These are phyloP conservation scores for Pterobdella sp. DNA, from an alignment of 2,888 invertebrate species.

Conservation along the genomic window DNA sequence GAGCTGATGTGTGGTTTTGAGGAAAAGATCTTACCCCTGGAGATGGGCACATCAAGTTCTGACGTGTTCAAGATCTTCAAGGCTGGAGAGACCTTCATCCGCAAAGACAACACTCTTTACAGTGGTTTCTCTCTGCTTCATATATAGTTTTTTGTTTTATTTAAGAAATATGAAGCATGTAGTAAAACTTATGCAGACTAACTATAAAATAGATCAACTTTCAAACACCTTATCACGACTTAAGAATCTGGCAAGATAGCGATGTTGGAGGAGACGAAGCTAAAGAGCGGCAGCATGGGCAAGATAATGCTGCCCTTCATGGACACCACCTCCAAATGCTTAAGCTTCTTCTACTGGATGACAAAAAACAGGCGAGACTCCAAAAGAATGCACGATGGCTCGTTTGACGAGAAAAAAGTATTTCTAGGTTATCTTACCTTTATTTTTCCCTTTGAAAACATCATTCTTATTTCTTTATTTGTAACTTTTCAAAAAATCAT, in stretches of 20 bases:
- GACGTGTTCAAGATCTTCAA: conserved; percentile 14
- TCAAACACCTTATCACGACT: too few species aligned
- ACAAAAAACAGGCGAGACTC: neutral
- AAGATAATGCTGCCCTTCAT: conserved; percentile 25
- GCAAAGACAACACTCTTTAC: conserved; percentile 27
- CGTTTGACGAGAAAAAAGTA: too few species aligned
- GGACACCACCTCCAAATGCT: conserved; percentile 31
- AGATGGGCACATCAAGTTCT: neutral
- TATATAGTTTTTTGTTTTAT: too few species aligned
- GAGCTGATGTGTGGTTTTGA: conserved; percentile 24
- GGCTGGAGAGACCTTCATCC: neutral
- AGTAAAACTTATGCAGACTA: too few species aligned
- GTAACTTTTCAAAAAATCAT: too few species aligned
- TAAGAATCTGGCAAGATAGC: conserved; percentile 31
- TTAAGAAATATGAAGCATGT: too few species aligned
- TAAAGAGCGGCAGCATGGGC: conserved; percentile 28
- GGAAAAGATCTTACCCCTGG: conserved; percentile 13
- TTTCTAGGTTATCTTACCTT: too few species aligned
- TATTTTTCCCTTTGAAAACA: too few species aligned
- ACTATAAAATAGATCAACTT: too few species aligned
- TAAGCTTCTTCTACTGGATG: conserved; percentile 32
- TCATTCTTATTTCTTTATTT: too few species aligned
- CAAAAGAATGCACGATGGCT: neutral
- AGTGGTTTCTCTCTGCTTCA: conserved; percentile 10
- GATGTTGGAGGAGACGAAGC: conserved; percentile 25